Base-by-base conservation (phyloP, 2,797 vertebrate genomes). In the Characodon lateralis region DNA sequence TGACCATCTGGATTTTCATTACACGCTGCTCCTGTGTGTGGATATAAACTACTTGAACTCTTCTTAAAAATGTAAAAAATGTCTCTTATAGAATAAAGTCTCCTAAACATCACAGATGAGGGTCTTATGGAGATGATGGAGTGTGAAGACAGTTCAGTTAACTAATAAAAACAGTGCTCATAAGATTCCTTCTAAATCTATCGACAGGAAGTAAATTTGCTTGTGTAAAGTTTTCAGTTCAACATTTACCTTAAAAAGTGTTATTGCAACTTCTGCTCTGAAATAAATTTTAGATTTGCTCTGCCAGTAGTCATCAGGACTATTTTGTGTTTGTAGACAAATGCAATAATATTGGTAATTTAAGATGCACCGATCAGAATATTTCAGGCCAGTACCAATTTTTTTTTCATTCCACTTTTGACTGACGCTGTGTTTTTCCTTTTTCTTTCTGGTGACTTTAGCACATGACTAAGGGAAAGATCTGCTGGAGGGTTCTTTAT, bases 1-100 rank as follows among this genome's bases (percentile, higher is more conserved):
- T 66, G 59, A 85, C 73, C 73, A 43, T 78, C 68, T 72, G 72
- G 39, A 53, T 72, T 75, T 84, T 71, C 65, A 79, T 84, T 77
- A 73, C 73, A 71, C 56, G n/a, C 55, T 71, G 48, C 68, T 78
- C 74, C 14, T 83, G 73, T 77, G 71, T 50, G 73, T 80, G 39
- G 20, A 31, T 41, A 26, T 46, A 39, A 69, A 24, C 43, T n/a
- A 48, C 24, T 48, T 26, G 46, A 46, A 5, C 16, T 61, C 12
- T 31, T 71, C 48, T 71, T 41, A 18, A 66, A 20, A 35, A 22
- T 66, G 20, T 66, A 20, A 58, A 58, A 53, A 20, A 10, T n/a
- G 8, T 58, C 56, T 58, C 7, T 56, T 24, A 20, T 4, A 14
- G 1, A 6, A 24, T 24, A 24, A 8, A 24, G 10, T n/a, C 0